phyloP scores from a whole-genome alignment of 2,113 vertebrate species.

The Panurus biarmicus region DNA sequence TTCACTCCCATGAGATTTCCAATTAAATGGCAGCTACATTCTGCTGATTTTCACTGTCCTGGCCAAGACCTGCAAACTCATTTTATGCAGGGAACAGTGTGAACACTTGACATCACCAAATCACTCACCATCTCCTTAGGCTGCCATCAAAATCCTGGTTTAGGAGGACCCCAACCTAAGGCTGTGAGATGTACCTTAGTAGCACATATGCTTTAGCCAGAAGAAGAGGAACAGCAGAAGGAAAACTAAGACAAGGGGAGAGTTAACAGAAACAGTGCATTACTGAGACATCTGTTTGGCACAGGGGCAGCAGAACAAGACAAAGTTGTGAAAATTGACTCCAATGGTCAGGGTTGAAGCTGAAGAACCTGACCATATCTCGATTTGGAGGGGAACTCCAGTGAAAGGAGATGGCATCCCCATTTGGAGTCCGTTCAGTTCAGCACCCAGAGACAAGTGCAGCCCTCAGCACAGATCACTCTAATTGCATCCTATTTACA shows the following conservation, averaged over 20 bases:
- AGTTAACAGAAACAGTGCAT: not conserved
- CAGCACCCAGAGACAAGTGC: not conserved
- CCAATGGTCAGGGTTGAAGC: not conserved
- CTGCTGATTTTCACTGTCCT: not conserved
- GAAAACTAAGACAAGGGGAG: not conserved
- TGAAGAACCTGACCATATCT: not conserved
- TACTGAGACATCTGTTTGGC: not conserved
- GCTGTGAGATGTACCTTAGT: not conserved
- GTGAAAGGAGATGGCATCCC: not conserved
- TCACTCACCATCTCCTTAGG: not conserved
- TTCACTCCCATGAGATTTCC: not conserved
- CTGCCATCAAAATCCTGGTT: not conserved
- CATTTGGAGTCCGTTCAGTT: slow-evolving; percentile 1
- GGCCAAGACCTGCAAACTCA: not conserved
- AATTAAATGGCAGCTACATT: not conserved
- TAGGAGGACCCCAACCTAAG: not conserved
- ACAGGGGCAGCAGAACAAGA: not conserved
- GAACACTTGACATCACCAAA: not conserved
- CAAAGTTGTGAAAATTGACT: not conserved
- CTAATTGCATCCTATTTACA: slow-evolving; percentile 54
- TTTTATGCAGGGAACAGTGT: not conserved
- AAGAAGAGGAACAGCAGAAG: not conserved
- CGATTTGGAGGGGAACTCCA: not conserved
- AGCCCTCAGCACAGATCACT: slow-evolving; percentile 8
- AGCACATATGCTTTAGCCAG: not conserved